These are phyloP conservation scores for Stichopus horrens DNA, from an alignment of 53 echinoderm and acorn worm species.

Conservation along the genomic window DNA sequence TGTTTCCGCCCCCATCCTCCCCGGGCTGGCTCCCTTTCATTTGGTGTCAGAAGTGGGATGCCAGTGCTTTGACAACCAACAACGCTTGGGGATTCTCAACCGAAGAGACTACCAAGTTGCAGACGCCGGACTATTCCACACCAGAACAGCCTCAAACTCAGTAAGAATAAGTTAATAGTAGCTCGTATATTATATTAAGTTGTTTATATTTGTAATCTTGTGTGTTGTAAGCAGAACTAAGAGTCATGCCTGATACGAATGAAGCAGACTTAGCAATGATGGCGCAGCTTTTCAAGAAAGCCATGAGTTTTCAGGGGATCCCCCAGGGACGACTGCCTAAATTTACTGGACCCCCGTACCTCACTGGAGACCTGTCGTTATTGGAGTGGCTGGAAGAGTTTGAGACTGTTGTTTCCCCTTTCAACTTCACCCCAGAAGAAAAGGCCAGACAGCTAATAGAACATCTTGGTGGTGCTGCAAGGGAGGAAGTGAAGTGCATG, in stretches of 20 bases:
- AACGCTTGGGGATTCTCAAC: no score
- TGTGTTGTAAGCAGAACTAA: neutral
- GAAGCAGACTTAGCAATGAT: neutral
- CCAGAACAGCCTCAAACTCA: constrained; percentile 3
- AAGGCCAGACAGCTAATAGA: neutral
- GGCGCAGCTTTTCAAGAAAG: constrained; percentile 8
- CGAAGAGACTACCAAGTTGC: no score
- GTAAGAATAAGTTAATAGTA: neutral
- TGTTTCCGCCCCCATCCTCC: no score
- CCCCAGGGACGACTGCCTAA: neutral
- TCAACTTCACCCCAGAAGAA: neutral
- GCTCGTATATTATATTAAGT: neutral
- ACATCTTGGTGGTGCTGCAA: neutral
- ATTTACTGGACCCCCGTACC: neutral
- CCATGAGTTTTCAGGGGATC: neutral
- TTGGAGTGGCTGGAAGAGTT: neutral
- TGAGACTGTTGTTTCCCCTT: neutral
- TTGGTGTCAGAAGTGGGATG: no score
- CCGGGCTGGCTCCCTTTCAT: no score
- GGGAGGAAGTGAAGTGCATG: neutral
- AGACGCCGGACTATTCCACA: neutral
- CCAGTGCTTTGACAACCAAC: no score
- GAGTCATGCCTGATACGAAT: no score
- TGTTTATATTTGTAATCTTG: neutral
- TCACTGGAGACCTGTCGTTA: neutral